Evolutionary conservation across 2,797 vertebrate species (phyloP).

Genomic region (Crenichthys baileyi): DNA sequence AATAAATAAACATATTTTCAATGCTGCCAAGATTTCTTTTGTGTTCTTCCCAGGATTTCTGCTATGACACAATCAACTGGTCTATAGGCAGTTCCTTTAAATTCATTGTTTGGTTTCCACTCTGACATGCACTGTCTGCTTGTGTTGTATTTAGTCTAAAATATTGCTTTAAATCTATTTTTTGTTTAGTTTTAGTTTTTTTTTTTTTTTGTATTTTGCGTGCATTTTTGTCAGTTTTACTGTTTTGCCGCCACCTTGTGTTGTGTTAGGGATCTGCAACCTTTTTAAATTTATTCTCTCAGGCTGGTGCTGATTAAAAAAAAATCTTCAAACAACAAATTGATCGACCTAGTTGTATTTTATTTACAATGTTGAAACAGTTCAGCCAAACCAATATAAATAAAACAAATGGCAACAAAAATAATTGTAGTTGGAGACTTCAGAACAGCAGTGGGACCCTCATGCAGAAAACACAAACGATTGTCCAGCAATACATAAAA

Average conservation of each 20-base stretch:
- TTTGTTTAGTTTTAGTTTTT: background rate
- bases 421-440: constrained; percentile 12
- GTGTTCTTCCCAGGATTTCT: background rate
- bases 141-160: background rate
- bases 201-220: background rate
- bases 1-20: background rate
- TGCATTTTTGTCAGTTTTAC: background rate
- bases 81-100: background rate
- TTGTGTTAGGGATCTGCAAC: constrained; percentile 34
- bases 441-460: constrained; percentile 62
- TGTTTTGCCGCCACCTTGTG: constrained; percentile 40
- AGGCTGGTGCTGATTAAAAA: background rate
- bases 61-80: background rate
- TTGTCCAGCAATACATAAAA: constrained; percentile 81
- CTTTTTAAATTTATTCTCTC: background rate
- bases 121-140: background rate
- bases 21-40: background rate
- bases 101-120: background rate
- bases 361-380: constrained; percentile 76
- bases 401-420: constrained; percentile 58
- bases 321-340: background rate
- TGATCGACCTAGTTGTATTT: constrained; percentile 41
- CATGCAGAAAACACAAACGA: constrained; percentile 77
- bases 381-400: constrained; percentile 70
- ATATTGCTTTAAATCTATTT: background rate